Percentiles rank a stretch among this genome's conserved stretches.
Conservation (phyloP, 2,797 vertebrate genomes). For the Tapirus indicus region DNA sequence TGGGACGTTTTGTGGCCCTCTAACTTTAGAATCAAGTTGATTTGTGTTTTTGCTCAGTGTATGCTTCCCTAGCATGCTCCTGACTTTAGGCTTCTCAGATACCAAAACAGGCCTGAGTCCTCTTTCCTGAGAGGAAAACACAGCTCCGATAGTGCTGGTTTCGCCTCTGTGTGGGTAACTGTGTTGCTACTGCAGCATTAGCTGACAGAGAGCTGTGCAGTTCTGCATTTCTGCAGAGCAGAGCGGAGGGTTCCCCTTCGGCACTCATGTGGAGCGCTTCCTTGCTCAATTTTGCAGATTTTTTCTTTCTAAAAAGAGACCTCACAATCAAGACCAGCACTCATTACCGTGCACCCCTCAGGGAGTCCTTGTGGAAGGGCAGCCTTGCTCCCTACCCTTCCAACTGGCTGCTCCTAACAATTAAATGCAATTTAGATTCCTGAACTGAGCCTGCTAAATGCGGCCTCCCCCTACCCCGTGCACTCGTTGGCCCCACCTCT, state of each 20-base stretch:
- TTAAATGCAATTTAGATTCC: constrained; percentile 76
- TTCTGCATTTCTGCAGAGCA: neutral
- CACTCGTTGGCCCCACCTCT: neutral
- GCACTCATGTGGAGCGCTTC: neutral
- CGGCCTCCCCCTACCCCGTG: neutral
- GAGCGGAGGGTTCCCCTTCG: neutral
- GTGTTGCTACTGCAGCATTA: neutral
- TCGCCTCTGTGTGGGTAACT: neutral
- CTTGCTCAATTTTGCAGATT: neutral
- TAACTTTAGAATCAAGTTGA: neutral
- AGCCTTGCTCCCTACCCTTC: constrained; percentile 40
- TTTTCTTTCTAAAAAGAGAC: constrained; percentile 65
- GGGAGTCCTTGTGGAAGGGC: neutral
- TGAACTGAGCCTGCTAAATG: constrained; percentile 37
- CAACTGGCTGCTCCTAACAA: constrained; percentile 33
- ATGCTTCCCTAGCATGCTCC: neutral
- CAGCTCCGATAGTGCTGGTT: neutral
- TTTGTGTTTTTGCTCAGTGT: neutral
- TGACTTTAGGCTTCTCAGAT: neutral
- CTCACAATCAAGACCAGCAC: neutral
- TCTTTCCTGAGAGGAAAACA: neutral
- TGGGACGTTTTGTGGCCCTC: neutral
- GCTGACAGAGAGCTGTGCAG: too few species aligned
- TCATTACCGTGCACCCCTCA: constrained; percentile 26
- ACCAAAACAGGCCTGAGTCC: neutral